Conservation (phyloP, 2,888 invertebrate species). For the Endotricha flammealis region DNA sequence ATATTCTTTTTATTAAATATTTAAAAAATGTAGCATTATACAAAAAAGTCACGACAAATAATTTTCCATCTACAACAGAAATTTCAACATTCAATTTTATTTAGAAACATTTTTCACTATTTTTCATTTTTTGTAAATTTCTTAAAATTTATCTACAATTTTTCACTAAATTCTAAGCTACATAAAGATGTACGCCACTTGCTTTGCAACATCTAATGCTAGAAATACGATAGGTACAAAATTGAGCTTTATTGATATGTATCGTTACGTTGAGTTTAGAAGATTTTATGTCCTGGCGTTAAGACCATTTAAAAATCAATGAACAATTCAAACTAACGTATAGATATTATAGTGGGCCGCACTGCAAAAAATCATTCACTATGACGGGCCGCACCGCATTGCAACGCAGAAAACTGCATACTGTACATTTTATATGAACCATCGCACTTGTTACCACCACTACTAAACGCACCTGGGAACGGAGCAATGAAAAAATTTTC, state of each 20-base stretch:
- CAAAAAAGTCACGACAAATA: slow-evolving; percentile 25
- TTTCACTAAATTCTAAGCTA: slow-evolving; percentile 57
- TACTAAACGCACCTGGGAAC: too few species aligned
- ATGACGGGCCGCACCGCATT: too few species aligned
- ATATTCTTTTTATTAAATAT: slow-evolving; percentile 11
- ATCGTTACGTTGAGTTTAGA: slow-evolving; percentile 56
- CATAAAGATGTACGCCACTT: slow-evolving; percentile 58
- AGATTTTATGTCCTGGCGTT: slow-evolving; percentile 17
- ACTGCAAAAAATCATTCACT: too few species aligned
- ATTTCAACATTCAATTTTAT: slow-evolving; percentile 37
- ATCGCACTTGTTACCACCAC: too few species aligned
- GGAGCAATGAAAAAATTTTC: too few species aligned
- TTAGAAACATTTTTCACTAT: slow-evolving; percentile 39
- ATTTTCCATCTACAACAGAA: slow-evolving; percentile 31
- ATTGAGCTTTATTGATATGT: slow-evolving; percentile 77
- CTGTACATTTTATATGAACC: too few species aligned
- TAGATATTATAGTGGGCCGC: too few species aligned
- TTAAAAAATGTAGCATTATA: slow-evolving; percentile 21
- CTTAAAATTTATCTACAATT: slow-evolving; percentile 33
- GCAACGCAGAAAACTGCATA: too few species aligned
- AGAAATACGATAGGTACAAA: slow-evolving; percentile 72
- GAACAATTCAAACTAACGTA: too few species aligned
- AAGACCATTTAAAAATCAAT: background rate
- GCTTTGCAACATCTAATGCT: slow-evolving; percentile 70
- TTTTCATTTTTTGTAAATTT: slow-evolving; percentile 43